Conservation (phyloP, 2,113 vertebrate species). For the Turnix velox region DNA sequence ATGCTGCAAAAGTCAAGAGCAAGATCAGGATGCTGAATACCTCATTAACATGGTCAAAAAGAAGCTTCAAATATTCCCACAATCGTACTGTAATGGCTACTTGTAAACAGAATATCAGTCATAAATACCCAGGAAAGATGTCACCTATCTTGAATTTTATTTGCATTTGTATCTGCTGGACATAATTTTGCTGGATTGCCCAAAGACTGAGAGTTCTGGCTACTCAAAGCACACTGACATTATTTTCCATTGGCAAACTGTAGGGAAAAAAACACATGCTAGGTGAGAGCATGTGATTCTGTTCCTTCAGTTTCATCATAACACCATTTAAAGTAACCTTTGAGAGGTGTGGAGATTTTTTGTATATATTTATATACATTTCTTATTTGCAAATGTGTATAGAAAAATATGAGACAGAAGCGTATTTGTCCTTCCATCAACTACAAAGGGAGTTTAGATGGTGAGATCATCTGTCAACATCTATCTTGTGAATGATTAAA, state of each 20-base stretch:
- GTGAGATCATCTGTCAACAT: conserved; percentile 51
- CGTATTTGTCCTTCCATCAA: neutral
- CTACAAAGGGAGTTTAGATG: conserved; percentile 22
- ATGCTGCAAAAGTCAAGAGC: neutral
- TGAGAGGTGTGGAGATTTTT: neutral
- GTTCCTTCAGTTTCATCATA: neutral
- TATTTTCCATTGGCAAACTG: neutral
- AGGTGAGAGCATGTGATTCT: neutral
- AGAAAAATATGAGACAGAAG: neutral
- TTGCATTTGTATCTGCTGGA: neutral
- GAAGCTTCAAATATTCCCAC: neutral
- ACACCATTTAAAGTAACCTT: neutral
- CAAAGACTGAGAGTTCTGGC: neutral
- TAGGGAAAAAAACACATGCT: neutral
- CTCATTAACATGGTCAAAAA: neutral
- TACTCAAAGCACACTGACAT: neutral
- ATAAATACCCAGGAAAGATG: neutral
- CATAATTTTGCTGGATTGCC: neutral
- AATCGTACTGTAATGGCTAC: neutral
- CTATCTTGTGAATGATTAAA: conserved; percentile 31
- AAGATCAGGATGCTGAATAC: neutral
- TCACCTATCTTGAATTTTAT: neutral
- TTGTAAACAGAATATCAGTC: neutral
- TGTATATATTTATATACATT: neutral
- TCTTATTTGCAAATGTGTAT: neutral